Percentiles rank a stretch among this genome's conserved stretches.
These are phyloP conservation scores for Eclectus roratus DNA, from an alignment of 2,113 vertebrate genomes.

Conservation along the genomic window DNA sequence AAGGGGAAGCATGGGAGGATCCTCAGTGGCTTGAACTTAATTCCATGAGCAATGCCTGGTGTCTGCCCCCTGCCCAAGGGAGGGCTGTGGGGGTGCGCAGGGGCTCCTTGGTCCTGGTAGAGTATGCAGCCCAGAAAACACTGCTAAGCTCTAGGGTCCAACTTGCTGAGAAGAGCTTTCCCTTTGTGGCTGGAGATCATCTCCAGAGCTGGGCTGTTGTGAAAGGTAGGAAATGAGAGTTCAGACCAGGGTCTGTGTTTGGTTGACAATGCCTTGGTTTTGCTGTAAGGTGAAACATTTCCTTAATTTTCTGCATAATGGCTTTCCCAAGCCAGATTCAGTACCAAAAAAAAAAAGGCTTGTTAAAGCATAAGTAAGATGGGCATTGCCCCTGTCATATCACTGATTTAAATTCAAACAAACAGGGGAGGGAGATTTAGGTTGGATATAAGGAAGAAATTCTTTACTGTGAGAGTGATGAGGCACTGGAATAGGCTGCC, in stretches of 20 bases:
- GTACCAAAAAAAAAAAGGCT: background rate
- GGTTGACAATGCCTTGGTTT: background rate
- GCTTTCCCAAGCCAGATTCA: background rate
- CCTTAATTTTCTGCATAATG: background rate
- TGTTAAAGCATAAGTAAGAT: background rate
- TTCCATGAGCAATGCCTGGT: background rate
- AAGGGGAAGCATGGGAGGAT: background rate
- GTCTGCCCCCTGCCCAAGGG: background rate
- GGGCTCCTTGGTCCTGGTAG: background rate
- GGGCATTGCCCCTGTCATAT: background rate
- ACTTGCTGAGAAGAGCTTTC: background rate
- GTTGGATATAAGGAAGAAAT: background rate
- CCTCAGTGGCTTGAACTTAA: background rate
- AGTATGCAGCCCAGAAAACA: background rate
- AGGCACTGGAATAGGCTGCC: background rate
- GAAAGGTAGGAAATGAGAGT: background rate
- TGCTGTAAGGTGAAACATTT: background rate
- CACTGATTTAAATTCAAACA: background rate
- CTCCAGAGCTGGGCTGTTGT: background rate
- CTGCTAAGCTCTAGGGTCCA: background rate
- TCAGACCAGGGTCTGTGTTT: background rate
- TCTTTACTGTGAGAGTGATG: background rate
- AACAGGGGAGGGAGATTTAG: background rate
- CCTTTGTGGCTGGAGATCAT: background rate
- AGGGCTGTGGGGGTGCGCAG: background rate